Evolutionary conservation across 2,888 invertebrate genomes (phyloP).

Genomic region (Eumerus sabulonum): DNA sequence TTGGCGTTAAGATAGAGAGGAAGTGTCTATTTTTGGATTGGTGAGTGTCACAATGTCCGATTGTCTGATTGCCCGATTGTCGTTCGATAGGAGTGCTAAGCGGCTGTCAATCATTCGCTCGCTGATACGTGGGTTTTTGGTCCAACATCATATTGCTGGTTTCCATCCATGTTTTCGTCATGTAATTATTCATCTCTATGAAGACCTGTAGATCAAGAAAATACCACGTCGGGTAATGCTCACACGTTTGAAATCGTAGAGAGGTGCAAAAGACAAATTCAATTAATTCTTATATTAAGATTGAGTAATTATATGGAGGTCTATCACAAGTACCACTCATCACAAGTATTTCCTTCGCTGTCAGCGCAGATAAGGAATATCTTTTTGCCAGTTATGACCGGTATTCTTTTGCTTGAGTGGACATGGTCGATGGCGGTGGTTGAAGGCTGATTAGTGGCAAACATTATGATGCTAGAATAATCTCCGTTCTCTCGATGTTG

Average conservation of each 20-base stretch:
- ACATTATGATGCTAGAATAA: conserved; percentile 51
- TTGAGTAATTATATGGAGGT: conserved; percentile 63
- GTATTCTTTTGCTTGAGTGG: conserved; percentile 25
- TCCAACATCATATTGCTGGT: no score
- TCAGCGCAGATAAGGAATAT: conserved; percentile 12
- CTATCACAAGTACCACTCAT: conserved; percentile 21
- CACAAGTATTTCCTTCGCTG: conserved; percentile 32
- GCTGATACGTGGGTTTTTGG: not conserved
- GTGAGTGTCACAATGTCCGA: conserved; percentile 35
- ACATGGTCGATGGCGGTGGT: conserved; percentile 14
- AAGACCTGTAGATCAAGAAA: conserved; percentile 6
- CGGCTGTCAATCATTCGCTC: conserved; percentile 59
- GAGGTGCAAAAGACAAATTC: conserved; percentile 43
- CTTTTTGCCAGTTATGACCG: conserved; percentile 46
- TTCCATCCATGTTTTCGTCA: no score
- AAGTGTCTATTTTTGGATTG: conserved; percentile 29
- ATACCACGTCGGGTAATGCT: conserved; percentile 31
- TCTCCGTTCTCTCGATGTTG: conserved; percentile 28
- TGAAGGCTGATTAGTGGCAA: conserved; percentile 6
- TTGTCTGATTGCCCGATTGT: no score
- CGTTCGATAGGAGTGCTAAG: conserved; percentile 32
- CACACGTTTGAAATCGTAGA: no score
- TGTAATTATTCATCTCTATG: conserved; percentile 29
- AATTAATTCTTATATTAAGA: conserved; percentile 67
- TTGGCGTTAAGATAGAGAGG: conserved; percentile 1